These are phyloP conservation scores for Coregonus clupeaformis DNA, from an alignment of 2,113 vertebrate genomes.

Conservation along the genomic window DNA sequence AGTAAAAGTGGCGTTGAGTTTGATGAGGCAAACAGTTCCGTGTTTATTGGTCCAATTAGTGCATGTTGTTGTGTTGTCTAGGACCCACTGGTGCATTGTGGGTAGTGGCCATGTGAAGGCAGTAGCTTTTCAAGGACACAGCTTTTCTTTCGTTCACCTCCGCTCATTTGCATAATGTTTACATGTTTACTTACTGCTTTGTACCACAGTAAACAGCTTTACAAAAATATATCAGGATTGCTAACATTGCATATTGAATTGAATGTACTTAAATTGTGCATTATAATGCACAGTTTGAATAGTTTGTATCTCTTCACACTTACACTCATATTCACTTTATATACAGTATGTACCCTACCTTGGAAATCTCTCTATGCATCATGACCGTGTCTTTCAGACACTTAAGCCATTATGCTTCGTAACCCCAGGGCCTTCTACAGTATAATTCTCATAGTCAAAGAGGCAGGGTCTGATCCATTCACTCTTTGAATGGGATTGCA, in stretches of 20 bases:
- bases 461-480: conserved; percentile 31
- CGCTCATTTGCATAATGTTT: conserved; percentile 60
- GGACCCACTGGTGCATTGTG: not conserved
- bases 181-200: not conserved
- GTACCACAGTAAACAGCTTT: not conserved
- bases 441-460: not conserved
- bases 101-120: too few relatives aligned
- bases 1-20: conserved; percentile 1
- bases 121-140: conserved; percentile 46
- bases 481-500: conserved; percentile 56
- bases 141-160: conserved; percentile 50
- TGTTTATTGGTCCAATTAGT: conserved; percentile 53
- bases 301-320: too few relatives aligned
- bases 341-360: too few relatives aligned
- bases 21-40: conserved; percentile 33
- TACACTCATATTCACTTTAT: too few relatives aligned
- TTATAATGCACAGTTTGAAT: too few relatives aligned
- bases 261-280: not conserved
- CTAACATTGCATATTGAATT: not conserved
- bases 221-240: conserved; percentile 42
- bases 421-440: not conserved
- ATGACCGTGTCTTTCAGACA: not conserved
- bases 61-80: conserved; percentile 1
- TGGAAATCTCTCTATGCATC: too few relatives aligned
- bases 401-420: not conserved